A percentile compares a stretch with the other conserved stretches of the same genome.
Conservation (phyloP, 2,113 vertebrate genomes). For the Cichladusa arquata region DNA sequence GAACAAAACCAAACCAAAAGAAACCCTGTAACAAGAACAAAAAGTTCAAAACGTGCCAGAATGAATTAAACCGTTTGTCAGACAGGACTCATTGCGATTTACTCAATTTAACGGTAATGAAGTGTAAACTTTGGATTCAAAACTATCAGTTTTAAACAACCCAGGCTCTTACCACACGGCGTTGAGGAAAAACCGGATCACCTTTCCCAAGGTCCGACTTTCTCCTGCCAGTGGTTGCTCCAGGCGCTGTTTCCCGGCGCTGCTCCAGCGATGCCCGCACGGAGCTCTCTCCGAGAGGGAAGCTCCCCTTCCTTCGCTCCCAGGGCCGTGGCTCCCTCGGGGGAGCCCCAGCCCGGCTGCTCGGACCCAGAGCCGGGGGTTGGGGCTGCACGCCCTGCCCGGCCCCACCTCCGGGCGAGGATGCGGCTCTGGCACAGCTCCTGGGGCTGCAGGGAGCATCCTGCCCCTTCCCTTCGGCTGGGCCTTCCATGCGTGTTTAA, state of each 20-base stretch:
- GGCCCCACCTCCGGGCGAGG: background rate
- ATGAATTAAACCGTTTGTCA: constrained; percentile 39
- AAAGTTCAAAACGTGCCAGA: background rate
- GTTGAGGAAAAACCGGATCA: background rate
- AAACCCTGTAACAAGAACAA: background rate
- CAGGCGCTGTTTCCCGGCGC: background rate
- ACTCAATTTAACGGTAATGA: background rate
- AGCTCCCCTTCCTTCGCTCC: background rate
- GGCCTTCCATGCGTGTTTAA: background rate
- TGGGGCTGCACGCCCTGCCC: background rate
- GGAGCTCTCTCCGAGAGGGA: background rate
- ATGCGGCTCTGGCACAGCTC: background rate
- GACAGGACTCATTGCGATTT: background rate
- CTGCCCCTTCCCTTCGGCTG: background rate
- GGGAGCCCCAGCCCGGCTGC: background rate
- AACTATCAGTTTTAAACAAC: background rate
- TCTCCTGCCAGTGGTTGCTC: background rate
- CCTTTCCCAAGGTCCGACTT: background rate
- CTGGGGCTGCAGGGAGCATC: background rate
- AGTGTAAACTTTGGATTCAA: constrained; percentile 59
- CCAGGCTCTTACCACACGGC: constrained; percentile 9
- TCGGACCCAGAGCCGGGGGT: background rate
- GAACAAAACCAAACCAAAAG: background rate
- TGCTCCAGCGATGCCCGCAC: background rate
- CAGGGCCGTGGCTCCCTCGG: background rate